phyloP scores from a whole-genome alignment of 2,113 vertebrate genomes.

The Bagarius yarrelli region DNA sequence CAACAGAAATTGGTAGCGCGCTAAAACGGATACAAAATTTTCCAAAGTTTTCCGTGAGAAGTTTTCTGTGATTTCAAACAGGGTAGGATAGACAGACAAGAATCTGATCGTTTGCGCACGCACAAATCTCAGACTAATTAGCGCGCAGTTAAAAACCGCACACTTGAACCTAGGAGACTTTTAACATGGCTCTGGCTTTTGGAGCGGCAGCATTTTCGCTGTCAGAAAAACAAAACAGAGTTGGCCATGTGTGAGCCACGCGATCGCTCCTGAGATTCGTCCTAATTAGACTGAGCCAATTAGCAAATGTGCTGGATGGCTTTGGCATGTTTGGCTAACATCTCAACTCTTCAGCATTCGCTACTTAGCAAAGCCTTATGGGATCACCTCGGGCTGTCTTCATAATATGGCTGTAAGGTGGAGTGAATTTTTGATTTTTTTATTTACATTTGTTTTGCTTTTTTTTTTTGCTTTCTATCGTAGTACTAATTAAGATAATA shows the following conservation, averaged over 20 bases:
- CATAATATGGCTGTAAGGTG: no score
- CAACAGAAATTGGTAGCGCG: not conserved
- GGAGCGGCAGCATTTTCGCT: slow-evolving; percentile 8
- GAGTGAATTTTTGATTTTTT: not conserved
- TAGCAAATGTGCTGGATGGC: slow-evolving; percentile 23
- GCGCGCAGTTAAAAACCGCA: slow-evolving; percentile 28
- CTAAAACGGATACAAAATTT: not conserved
- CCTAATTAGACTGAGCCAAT: slow-evolving; percentile 43
- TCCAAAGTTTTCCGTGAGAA: not conserved
- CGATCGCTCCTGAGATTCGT: slow-evolving; percentile 33
- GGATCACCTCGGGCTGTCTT: not conserved
- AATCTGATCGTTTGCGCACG: not conserved
- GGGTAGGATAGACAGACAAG: no score
- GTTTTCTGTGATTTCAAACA: not conserved
- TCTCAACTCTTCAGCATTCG: slow-evolving; percentile 16
- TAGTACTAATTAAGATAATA: not conserved
- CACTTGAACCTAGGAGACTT: slow-evolving; percentile 33
- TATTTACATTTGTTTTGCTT: no score
- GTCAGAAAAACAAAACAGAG: slow-evolving; percentile 37
- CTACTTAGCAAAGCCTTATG: slow-evolving; percentile 6
- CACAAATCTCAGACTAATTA: slow-evolving; percentile 37
- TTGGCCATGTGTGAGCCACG: slow-evolving; percentile 29
- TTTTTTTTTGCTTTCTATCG: no score
- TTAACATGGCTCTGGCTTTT: slow-evolving; percentile 27
- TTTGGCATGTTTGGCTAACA: slow-evolving; percentile 34